phyloP scores from a whole-genome alignment of 2,797 vertebrate genomes.

The Neosilurus hyrtlii region DNA sequence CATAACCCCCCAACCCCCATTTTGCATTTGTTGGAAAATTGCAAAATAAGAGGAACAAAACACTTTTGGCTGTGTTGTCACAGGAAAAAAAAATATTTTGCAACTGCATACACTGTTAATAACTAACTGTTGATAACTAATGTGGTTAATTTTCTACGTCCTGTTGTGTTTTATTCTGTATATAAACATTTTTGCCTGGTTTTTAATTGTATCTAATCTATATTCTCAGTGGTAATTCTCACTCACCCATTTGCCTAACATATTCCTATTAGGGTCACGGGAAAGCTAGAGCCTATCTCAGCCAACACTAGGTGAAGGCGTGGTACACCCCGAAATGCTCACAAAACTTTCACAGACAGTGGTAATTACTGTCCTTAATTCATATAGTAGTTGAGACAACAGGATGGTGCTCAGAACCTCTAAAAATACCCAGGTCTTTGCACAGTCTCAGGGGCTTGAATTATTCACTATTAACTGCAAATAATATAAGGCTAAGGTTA shows the following conservation, averaged over 20 bases:
- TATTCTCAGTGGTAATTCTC: not conserved
- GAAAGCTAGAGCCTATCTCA: too few species aligned
- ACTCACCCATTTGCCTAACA: too few species aligned
- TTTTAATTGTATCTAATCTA: not conserved
- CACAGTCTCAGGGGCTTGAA: not conserved
- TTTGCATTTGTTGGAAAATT: not conserved
- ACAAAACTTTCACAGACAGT: too few species aligned
- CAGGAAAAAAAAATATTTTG: not conserved
- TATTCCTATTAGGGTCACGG: too few species aligned
- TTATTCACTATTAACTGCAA: not conserved
- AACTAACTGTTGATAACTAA: not conserved
- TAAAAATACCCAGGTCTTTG: not conserved
- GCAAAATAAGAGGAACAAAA: not conserved
- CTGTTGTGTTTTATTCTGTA: not conserved
- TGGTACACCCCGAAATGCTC: too few species aligned
- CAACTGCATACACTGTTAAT: not conserved
- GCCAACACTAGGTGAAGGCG: too few species aligned
- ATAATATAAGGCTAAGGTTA: not conserved
- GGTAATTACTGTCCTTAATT: not conserved
- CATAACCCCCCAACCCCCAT: too few species aligned
- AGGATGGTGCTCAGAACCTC: not conserved
- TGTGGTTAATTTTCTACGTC: not conserved
- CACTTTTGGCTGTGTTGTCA: not conserved
- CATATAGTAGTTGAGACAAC: not conserved
- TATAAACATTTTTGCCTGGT: not conserved